These are phyloP conservation scores for Chromoteleia sp. DNA, from an alignment of 2,888 invertebrate species.

Conservation along the genomic window DNA sequence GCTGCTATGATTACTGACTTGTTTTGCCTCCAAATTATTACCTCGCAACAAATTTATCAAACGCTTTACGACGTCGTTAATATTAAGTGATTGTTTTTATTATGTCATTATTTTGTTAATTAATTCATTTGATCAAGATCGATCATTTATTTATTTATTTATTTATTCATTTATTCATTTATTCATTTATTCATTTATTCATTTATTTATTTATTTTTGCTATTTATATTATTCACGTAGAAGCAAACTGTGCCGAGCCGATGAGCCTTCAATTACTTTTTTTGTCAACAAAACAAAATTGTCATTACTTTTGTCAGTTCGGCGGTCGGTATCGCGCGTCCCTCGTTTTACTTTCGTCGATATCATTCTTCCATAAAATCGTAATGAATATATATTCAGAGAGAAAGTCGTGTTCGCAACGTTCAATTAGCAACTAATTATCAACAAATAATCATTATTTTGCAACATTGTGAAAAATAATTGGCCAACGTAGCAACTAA, in stretches of 20 bases:
- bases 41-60: slow-evolving; percentile 20
- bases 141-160: too few relatives aligned
- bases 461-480: slow-evolving; percentile 21
- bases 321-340: too few relatives aligned
- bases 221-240: too few relatives aligned
- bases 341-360: neutral
- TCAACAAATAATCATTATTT: slow-evolving; percentile 29
- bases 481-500: neutral
- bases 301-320: too few relatives aligned
- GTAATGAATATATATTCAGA: slow-evolving; percentile 9
- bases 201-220: too few relatives aligned
- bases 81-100: slow-evolving; percentile 14
- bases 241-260: too few relatives aligned
- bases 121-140: too few relatives aligned
- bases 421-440: slow-evolving; percentile 50
- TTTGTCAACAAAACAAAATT: neutral
- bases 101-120: slow-evolving; percentile 8
- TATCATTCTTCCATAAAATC: slow-evolving; percentile 2
- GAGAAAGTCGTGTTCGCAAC: slow-evolving; percentile 29
- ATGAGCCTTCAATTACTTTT: neutral
- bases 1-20: slow-evolving; percentile 5
- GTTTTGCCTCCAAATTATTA: slow-evolving; percentile 18
- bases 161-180: too few relatives aligned
- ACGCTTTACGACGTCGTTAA: slow-evolving; percentile 14
- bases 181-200: too few relatives aligned